Percentiles rank a stretch among this genome's conserved stretches.
Conservation (phyloP, 2,797 vertebrate genomes). For the Melanogrammus aeglefinus region DNA sequence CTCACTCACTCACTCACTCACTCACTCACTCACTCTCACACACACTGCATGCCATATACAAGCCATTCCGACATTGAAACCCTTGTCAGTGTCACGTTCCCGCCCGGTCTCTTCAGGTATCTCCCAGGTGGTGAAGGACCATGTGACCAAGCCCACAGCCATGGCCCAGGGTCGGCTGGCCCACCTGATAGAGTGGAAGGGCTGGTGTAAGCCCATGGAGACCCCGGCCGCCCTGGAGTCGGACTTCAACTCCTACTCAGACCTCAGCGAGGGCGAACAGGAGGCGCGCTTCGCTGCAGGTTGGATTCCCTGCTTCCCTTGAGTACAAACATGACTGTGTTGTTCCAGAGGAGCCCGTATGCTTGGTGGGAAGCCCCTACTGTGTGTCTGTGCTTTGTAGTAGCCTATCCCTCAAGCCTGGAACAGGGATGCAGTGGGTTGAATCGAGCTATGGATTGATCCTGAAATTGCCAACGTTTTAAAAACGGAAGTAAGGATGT, state of each 20-base stretch:
- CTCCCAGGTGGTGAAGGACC: conserved; percentile 97
- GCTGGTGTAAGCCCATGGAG: conserved; percentile 93
- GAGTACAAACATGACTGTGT: not conserved
- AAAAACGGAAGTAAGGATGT: too few relatives aligned
- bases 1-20: not conserved
- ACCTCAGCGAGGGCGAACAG: conserved; percentile 94
- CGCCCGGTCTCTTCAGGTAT: conserved; percentile 76
- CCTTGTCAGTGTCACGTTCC: not conserved
- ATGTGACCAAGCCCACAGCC: conserved; percentile 95
- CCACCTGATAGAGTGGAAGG: conserved; percentile 98
- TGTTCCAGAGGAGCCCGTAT: not conserved
- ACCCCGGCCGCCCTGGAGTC: conserved; percentile 83
- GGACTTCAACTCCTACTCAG: conserved; percentile 94
- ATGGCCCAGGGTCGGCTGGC: conserved; percentile 97
- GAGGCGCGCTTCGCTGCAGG: conserved; percentile 95
- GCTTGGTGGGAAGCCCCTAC: not conserved
- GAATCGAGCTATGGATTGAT: too few relatives aligned
- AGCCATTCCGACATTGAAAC: too few relatives aligned
- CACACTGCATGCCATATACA: not conserved
- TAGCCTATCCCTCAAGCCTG: too few relatives aligned
- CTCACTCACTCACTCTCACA: not conserved
- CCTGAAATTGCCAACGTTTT: too few relatives aligned
- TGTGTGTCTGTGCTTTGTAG: not conserved
- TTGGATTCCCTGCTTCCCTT: conserved; percentile 23
- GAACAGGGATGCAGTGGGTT: too few relatives aligned